These are phyloP conservation scores for Myoxocephalus aenaeus DNA, from an alignment of 2,797 vertebrate species.

Conservation along the genomic window DNA sequence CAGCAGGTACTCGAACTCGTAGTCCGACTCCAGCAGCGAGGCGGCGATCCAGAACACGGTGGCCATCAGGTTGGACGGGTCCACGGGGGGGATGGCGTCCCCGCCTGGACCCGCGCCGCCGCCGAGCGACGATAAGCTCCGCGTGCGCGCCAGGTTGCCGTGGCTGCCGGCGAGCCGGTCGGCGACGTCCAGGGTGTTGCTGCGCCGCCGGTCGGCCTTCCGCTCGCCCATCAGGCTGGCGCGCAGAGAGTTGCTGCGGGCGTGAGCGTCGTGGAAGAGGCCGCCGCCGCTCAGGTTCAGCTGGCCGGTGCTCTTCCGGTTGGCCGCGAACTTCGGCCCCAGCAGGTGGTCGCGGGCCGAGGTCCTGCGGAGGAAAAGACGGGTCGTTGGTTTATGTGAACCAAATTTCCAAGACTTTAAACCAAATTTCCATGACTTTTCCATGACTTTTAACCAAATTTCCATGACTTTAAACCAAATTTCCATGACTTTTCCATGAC, in stretches of 20 bases:
- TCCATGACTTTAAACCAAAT: too few species aligned
- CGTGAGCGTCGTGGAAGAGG: constrained; percentile 81
- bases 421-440: too few species aligned
- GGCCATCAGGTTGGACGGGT: constrained; percentile 96
- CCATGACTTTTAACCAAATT: too few species aligned
- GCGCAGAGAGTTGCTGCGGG: constrained; percentile 94
- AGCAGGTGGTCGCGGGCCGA: constrained; percentile 90
- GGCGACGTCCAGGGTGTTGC: constrained; percentile 96
- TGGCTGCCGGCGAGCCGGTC: constrained; percentile 92
- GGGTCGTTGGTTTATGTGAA: neutral
- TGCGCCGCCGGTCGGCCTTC: constrained; percentile 90
- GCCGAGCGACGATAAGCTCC: constrained; percentile 95
- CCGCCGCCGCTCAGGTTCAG: constrained; percentile 91
- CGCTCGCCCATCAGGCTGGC: constrained; percentile 91
- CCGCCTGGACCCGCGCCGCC: constrained; percentile 77
- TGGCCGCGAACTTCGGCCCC: constrained; percentile 94
- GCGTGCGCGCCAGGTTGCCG: constrained; percentile 92
- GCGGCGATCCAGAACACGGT: constrained; percentile 98
- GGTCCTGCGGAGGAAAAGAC: constrained; percentile 78
- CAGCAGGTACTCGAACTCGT: constrained; percentile 98
- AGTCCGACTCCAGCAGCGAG: constrained; percentile 97
- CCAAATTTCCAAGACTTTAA: too few species aligned
- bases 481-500: too few species aligned
- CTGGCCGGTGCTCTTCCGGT: constrained; percentile 98
- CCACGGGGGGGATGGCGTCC: constrained; percentile 87